phyloP scores from a whole-genome alignment of 2,888 invertebrate species.

The Pantelozetes paolii region DNA sequence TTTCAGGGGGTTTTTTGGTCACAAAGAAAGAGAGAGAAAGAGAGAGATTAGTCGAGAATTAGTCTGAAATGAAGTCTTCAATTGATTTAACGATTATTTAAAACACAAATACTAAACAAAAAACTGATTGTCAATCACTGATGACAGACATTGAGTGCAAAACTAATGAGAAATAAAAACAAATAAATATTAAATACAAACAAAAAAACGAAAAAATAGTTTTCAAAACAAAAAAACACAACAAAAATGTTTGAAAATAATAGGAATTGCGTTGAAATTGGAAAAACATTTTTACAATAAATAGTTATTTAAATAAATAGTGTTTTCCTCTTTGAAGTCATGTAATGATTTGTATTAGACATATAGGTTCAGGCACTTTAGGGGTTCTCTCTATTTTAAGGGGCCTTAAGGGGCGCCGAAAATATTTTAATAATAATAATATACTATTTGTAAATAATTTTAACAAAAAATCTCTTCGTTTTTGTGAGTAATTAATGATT shows the following conservation, averaged over 20 bases:
- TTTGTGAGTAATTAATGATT: too few relatives aligned
- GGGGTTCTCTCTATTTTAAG: too few relatives aligned
- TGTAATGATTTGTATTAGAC: not conserved
- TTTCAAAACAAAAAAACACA: not conserved
- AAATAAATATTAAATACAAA: not conserved
- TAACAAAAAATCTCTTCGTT: too few relatives aligned
- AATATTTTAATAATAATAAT: too few relatives aligned
- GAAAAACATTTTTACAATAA: not conserved
- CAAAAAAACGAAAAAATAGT: not conserved
- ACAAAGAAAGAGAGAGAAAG: not conserved
- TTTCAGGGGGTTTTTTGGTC: not conserved
- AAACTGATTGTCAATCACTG: too few relatives aligned
- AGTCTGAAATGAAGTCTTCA: not conserved
- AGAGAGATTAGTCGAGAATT: not conserved
- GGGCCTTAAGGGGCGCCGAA: too few relatives aligned
- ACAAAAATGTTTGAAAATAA: not conserved
- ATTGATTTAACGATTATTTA: not conserved
- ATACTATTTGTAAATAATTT: too few relatives aligned
- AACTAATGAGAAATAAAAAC: too few relatives aligned
- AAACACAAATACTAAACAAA: not conserved
- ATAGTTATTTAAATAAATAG: not conserved
- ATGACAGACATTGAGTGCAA: too few relatives aligned
- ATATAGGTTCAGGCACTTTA: too few relatives aligned
- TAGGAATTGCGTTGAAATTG: constrained; percentile 3
- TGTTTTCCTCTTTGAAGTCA: not conserved